Evolutionary conservation across 2,797 vertebrate genomes (phyloP).

Genomic region (Podargus strigoides): DNA sequence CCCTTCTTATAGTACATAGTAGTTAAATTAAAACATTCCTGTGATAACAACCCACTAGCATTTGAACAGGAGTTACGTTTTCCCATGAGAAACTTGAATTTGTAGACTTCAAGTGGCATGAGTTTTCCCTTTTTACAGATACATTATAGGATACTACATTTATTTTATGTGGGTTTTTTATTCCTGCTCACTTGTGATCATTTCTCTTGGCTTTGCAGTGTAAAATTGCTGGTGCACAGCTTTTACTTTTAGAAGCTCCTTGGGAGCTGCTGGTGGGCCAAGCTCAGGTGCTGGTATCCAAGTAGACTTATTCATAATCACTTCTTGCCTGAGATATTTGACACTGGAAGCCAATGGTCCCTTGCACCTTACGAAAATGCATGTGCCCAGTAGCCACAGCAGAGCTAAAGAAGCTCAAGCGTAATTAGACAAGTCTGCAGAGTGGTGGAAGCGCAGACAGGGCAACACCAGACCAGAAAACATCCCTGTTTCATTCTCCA

Average conservation of each 20-base stretch:
- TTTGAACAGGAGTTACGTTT: slow-evolving; percentile 12
- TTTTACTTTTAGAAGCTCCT: not conserved
- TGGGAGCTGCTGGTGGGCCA: not conserved
- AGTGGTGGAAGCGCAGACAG: not conserved
- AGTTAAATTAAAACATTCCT: slow-evolving; percentile 29
- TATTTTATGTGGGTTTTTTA: not conserved
- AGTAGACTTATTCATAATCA: not conserved
- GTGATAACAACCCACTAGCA: not conserved
- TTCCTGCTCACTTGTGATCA: not conserved
- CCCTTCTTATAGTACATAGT: not conserved
- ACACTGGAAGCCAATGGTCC: not conserved
- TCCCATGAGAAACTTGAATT: slow-evolving; percentile 3
- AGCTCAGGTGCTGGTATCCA: not conserved
- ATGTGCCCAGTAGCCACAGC: not conserved
- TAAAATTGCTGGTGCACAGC: not conserved
- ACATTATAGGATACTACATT: not conserved
- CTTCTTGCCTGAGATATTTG: not conserved
- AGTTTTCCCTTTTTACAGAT: not conserved
- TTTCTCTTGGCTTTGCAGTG: not conserved
- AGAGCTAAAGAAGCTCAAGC: not conserved
- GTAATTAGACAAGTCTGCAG: not conserved
- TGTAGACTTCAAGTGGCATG: not conserved
- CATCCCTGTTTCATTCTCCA: not conserved
- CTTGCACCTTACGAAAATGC: not conserved
- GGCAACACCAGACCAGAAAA: not conserved